A percentile compares a stretch with the other conserved stretches of the same genome.
These are phyloP conservation scores for Protonemura montana DNA, from an alignment of 2,888 invertebrate species.

Conservation along the genomic window DNA sequence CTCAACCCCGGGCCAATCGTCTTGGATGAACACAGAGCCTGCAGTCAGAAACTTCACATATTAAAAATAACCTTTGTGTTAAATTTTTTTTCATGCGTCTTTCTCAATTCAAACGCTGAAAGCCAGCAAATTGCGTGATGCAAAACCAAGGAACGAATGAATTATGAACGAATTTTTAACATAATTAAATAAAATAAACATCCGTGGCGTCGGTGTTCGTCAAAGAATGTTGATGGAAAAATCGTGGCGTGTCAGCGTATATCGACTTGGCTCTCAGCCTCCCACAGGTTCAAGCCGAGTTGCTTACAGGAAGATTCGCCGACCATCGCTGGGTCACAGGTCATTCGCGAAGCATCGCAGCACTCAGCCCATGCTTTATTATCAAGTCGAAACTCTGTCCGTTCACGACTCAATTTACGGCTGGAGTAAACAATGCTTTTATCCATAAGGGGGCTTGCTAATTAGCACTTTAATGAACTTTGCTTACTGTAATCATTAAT, in stretches of 20 bases:
- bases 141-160: neutral
- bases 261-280: neutral
- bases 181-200: neutral
- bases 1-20: neutral
- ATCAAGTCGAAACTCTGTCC: neutral
- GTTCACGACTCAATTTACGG: neutral
- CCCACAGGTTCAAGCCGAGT: neutral
- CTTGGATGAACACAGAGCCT: neutral
- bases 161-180: neutral
- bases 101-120: neutral
- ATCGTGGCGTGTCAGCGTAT: neutral
- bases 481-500: neutral
- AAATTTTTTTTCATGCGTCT: neutral
- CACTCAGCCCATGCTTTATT: neutral
- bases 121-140: neutral
- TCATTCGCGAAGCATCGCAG: neutral
- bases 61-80: neutral
- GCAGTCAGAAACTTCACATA: neutral
- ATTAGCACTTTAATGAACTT: neutral
- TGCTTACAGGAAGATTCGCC: neutral
- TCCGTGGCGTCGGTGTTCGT: neutral
- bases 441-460: neutral
- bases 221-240: neutral
- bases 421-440: neutral
- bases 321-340: neutral